Evolutionary conservation across 2,113 vertebrate species (phyloP).

Genomic region (Calypte anna): DNA sequence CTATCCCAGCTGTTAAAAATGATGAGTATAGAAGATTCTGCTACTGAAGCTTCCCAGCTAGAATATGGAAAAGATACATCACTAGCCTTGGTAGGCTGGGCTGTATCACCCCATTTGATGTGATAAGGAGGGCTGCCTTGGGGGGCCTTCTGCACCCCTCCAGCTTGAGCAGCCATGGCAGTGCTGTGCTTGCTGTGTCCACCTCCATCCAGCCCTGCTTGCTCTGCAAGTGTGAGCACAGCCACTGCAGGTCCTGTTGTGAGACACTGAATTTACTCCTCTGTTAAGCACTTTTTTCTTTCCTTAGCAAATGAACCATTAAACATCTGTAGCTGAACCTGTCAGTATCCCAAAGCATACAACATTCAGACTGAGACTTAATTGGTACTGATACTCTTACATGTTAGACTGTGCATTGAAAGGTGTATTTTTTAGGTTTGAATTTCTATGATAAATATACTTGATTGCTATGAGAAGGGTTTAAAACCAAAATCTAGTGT

Average conservation of each 20-base stretch:
- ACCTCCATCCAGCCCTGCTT: not conserved
- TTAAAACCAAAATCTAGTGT: not conserved
- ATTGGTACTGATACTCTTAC: not conserved
- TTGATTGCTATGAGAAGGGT: not conserved
- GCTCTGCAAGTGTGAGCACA: not conserved
- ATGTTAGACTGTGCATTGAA: not conserved
- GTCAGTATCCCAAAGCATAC: not conserved
- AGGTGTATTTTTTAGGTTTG: not conserved
- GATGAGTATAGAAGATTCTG: not conserved
- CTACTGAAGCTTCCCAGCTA: not conserved
- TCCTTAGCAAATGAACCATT: not conserved
- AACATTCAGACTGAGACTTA: not conserved
- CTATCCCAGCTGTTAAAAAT: not conserved
- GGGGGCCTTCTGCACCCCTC: not conserved
- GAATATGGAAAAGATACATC: not conserved
- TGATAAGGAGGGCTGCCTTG: not conserved
- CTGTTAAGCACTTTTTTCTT: not conserved
- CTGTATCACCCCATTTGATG: not conserved
- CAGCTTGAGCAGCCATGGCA: accelerated
- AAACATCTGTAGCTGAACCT: not conserved
- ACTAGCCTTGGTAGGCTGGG: not conserved
- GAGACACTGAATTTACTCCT: not conserved
- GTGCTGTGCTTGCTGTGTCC: not conserved
- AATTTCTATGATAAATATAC: not conserved
- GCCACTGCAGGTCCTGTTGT: accelerated